A percentile compares a stretch with the other conserved stretches of the same genome.
Conservation (phyloP, 2,797 vertebrate species). For the Amphiprion clarkii region DNA sequence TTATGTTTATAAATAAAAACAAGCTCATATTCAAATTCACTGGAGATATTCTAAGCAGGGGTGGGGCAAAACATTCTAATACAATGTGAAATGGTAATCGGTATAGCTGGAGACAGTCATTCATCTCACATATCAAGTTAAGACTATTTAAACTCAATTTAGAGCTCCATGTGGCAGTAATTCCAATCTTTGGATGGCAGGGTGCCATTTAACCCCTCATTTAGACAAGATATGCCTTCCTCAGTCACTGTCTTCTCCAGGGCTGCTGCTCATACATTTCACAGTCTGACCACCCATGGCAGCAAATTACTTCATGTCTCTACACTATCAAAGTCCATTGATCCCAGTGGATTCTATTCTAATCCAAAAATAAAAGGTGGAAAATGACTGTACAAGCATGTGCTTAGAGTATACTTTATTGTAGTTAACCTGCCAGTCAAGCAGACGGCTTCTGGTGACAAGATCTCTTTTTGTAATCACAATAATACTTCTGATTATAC, state of each 20-base stretch:
- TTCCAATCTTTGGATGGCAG: conserved; percentile 80
- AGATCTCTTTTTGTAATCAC: conserved; percentile 84
- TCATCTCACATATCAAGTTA: conserved; percentile 86
- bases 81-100: conserved; percentile 78
- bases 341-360: conserved; percentile 47
- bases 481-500: conserved; percentile 76
- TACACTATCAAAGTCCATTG: conserved; percentile 50
- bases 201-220: conserved; percentile 84
- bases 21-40: conserved; percentile 81
- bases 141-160: conserved; percentile 85
- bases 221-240: conserved; percentile 77
- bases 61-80: conserved; percentile 70
- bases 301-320: conserved; percentile 62
- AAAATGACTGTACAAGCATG: conserved; percentile 57
- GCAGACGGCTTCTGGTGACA: conserved; percentile 82
- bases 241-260: conserved; percentile 77
- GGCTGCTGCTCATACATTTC: conserved; percentile 65
- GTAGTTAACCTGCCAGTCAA: conserved; percentile 81
- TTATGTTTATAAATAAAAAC: conserved; percentile 87
- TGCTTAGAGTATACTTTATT: conserved; percentile 79
- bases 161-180: conserved; percentile 79
- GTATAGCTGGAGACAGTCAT: conserved; percentile 69
- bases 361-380: conserved; percentile 49
- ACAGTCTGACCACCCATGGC: conserved; percentile 59
- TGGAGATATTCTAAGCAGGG: conserved; percentile 70